Evolutionary conservation across 2,797 vertebrate genomes (phyloP).

Genomic region (Propithecus deckenii): DNA sequence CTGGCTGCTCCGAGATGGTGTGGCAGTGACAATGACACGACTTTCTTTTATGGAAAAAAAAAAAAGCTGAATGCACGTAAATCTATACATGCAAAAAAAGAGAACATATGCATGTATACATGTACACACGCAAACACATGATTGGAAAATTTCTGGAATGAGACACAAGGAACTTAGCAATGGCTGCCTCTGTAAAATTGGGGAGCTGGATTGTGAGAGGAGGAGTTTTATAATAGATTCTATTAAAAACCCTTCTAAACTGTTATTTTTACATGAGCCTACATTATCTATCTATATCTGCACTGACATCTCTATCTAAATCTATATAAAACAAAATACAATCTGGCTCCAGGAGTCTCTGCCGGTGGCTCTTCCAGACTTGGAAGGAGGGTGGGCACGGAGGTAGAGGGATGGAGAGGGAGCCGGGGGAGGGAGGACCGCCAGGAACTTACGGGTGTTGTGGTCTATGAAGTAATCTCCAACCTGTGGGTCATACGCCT

Average conservation of each 20-base stretch:
- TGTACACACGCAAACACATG: fast-evolving
- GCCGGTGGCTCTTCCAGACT: background rate
- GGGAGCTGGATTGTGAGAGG: background rate
- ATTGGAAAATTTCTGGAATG: background rate
- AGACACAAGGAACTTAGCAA: background rate
- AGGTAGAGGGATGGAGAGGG: background rate
- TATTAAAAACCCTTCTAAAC: slow-evolving; percentile 43
- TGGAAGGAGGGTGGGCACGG: background rate
- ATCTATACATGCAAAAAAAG: background rate
- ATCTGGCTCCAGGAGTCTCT: slow-evolving; percentile 28
- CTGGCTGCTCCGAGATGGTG: background rate
- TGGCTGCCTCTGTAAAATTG: background rate
- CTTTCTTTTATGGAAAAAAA: background rate
- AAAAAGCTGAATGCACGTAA: background rate
- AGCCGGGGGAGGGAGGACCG: background rate
- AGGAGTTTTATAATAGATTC: background rate
- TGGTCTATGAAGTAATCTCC: slow-evolving; percentile 99
- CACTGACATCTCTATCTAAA: background rate
- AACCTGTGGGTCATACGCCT: slow-evolving; percentile 93
- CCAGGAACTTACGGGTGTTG: slow-evolving; percentile 95
- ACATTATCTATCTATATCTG: slow-evolving; percentile 40
- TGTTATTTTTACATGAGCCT: slow-evolving; percentile 45
- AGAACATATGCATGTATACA: background rate
- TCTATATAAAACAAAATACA: slow-evolving; percentile 30
- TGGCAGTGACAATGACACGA: background rate